Evolutionary conservation across 53 echinoderm and acorn worm genomes (phyloP).

Genomic region (Hippasteria phrygiana): DNA sequence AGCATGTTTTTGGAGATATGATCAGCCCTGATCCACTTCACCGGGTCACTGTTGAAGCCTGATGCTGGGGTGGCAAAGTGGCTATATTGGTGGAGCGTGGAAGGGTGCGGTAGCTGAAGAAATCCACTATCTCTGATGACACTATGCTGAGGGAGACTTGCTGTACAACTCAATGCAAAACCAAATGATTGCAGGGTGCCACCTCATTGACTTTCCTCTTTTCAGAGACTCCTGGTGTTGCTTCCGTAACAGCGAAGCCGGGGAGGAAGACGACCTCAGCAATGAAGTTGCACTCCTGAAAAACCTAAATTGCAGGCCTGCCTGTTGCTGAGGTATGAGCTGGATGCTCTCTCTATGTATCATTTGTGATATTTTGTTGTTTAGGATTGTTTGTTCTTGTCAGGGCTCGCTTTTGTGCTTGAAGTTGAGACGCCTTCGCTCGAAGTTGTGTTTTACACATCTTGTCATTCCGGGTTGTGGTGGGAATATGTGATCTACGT

Average conservation of each 20-base stretch:
- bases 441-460: background rate
- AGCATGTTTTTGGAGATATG: constrained; percentile 3
- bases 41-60: constrained; percentile 48
- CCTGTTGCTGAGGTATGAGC: background rate
- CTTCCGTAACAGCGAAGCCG: constrained; percentile 8
- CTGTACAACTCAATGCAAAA: background rate
- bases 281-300: background rate
- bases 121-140: constrained; percentile 43
- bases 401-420: background rate
- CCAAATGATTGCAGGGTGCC: constrained; percentile 11
- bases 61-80: constrained; percentile 27
- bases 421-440: background rate
- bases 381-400: background rate
- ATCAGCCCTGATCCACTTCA: constrained; percentile 47
- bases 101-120: constrained; percentile 47
- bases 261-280: background rate
- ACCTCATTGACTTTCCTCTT: constrained; percentile 21
- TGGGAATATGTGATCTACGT: background rate
- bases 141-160: constrained; percentile 2
- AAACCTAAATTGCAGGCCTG: background rate
- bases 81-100: constrained; percentile 54
- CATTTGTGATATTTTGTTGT: background rate
- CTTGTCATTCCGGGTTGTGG: constrained; percentile 17
- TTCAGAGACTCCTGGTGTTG: constrained; percentile 36
- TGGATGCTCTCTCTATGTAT: background rate